Evolutionary conservation across 2,888 invertebrate genomes (phyloP), one percentile per base, ranked within the genome.

Genomic region (Allygus modestus): DNA sequence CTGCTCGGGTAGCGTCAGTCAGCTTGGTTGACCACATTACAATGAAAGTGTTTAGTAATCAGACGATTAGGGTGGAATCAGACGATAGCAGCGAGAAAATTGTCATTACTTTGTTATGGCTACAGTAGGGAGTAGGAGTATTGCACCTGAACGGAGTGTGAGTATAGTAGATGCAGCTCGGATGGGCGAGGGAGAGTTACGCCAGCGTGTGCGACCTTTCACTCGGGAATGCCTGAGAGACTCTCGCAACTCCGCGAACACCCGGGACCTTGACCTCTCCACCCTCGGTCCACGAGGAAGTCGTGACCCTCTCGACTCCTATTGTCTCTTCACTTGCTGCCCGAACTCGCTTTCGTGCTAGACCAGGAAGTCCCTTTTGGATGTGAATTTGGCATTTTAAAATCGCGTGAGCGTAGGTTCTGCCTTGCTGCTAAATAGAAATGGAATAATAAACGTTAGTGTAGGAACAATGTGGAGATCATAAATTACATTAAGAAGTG

Each of bases 221-320:
- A 77, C 77, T 77, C 23, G 77, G 77, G 77, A 77, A 71, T 71
- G 71, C n/a, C 37, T 71, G 71, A 41, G 71, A 71, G 41, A 0
- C n/a, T 71, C 71, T 71, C 71, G 71, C 71, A 71, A 71, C 69
- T 61, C 69, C 37, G 28, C 33, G 37, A 71, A 1, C 71, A 71
- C 71, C 41, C 37, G 37, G 23, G 71, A 71, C 71, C 71, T 71
- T 71, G 71, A 41, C 71, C 37, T 5, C 71, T 41, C 37, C 33
- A 41, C 33, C 71, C 37, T 37, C 37, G 37, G 71, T 71, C 71
- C 71, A 65, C 1, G 65, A 65, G 65, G 65, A 65, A 65, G 65
- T 65, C 65, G 58, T 51, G 51, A 51, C 51, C n/a, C 51, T n/a
- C 2, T 15, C 2, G 51, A 51, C 51, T 28, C 54, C 54, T 20